Percentiles rank a stretch among this genome's conserved stretches.
phyloP scores from a whole-genome alignment of 1,140 invertebrate genomes.

The Oreohelix idahoensis region DNA sequence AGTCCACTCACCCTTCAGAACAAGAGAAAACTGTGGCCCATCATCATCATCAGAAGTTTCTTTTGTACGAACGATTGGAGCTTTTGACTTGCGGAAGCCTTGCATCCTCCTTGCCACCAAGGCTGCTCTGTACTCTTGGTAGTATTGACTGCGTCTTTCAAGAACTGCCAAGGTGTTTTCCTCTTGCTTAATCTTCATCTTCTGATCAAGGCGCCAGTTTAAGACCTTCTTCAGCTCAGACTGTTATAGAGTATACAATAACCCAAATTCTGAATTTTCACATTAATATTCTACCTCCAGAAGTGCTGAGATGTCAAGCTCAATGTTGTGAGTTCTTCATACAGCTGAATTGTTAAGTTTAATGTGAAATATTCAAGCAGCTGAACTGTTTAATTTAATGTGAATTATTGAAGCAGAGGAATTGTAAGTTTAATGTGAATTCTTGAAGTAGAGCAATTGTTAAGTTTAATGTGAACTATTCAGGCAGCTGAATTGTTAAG shows the following conservation, averaged over 20 bases:
- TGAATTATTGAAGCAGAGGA: no score
- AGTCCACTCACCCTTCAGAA: conserved; percentile 64
- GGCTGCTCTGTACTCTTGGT: conserved; percentile 78
- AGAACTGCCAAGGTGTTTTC: conserved; percentile 79
- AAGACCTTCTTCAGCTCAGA: conserved; percentile 47
- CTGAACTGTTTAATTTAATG: no score
- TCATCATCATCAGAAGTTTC: conserved; percentile 40
- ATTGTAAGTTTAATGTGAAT: no score
- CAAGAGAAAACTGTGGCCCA: conserved; percentile 55
- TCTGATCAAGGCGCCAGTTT: conserved; percentile 74
- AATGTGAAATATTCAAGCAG: no score
- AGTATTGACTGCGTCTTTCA: conserved; percentile 81
- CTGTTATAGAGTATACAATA: conserved; percentile 71
- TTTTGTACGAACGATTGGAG: conserved; percentile 43
- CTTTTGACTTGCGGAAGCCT: conserved; percentile 66
- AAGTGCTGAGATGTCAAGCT: no score
- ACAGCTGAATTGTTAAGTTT: no score
- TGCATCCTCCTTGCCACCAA: conserved; percentile 79
- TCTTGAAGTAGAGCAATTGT: no score
- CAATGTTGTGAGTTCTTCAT: no score
- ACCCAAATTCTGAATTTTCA: no score
- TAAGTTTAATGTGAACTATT: no score
- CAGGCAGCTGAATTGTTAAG: no score
- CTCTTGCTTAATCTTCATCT: conserved; percentile 78
- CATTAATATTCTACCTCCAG: no score